Evolutionary conservation across 2,888 invertebrate species (phyloP).

Genomic region (Clistopyga incitator): DNA sequence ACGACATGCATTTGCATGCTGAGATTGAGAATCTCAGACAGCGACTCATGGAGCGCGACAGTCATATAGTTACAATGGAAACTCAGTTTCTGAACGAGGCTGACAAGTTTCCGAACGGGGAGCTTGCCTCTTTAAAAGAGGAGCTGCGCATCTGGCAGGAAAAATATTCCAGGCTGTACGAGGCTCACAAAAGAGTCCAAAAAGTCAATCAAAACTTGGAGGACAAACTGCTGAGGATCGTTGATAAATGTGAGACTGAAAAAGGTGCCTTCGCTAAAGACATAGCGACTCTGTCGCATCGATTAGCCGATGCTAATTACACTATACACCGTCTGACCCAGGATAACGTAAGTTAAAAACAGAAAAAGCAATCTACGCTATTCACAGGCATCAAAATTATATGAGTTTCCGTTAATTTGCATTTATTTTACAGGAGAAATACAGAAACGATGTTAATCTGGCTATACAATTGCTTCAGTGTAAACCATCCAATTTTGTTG

Average conservation of each 20-base stretch:
- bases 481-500: constrained; percentile 97
- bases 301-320: constrained; percentile 94
- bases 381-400: constrained; percentile 42
- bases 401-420: constrained; percentile 30
- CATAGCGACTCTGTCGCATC: constrained; percentile 92
- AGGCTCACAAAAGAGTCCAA: constrained; percentile 96
- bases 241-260: constrained; percentile 96
- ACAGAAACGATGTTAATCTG: constrained; percentile 96
- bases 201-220: constrained; percentile 97
- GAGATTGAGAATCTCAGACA: constrained; percentile 95
- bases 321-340: constrained; percentile 92
- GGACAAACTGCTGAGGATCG: constrained; percentile 96
- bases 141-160: constrained; percentile 95
- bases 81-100: constrained; percentile 92
- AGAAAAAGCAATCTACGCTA: neutral
- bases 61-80: constrained; percentile 94
- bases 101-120: constrained; percentile 88
- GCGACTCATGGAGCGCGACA: constrained; percentile 92
- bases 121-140: constrained; percentile 92
- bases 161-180: constrained; percentile 94
- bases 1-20: constrained; percentile 91
- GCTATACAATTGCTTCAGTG: constrained; percentile 97
- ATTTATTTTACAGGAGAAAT: constrained; percentile 91
- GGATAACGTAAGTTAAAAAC: constrained; percentile 90
- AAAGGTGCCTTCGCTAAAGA: constrained; percentile 94